These are phyloP conservation scores for Brachynemurus nebulosus DNA, from an alignment of 2,888 invertebrate species.

Conservation along the genomic window DNA sequence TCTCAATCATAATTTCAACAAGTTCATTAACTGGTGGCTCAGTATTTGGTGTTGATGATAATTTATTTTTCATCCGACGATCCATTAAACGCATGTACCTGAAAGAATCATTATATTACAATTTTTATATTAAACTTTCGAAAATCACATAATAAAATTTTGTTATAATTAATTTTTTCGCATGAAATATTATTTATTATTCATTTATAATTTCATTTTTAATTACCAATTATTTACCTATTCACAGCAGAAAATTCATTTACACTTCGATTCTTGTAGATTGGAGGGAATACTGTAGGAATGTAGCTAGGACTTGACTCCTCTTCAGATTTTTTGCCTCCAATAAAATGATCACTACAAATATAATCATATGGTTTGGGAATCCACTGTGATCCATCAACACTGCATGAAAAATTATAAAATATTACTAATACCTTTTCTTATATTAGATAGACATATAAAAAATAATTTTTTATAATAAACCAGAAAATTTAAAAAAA, in stretches of 20 bases:
- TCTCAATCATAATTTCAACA: slow-evolving; percentile 6
- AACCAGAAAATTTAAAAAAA: too few relatives aligned
- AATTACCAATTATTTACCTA: slow-evolving; percentile 11
- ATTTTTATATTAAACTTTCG: neutral
- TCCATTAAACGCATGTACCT: slow-evolving; percentile 10
- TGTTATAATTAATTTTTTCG: too few relatives aligned
- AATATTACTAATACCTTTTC: too few relatives aligned
- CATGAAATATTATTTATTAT: too few relatives aligned
- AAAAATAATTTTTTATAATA: too few relatives aligned
- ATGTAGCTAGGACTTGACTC: slow-evolving; percentile 13
- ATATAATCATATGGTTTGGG: slow-evolving; percentile 12
- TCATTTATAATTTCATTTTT: too few relatives aligned
- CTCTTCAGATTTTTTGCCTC: slow-evolving; percentile 13
- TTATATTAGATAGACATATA: too few relatives aligned
- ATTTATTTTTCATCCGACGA: slow-evolving; percentile 5
- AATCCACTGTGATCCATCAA: slow-evolving; percentile 11
- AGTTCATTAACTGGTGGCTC: neutral
- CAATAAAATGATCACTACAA: slow-evolving; percentile 13
- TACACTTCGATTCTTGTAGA: slow-evolving; percentile 8
- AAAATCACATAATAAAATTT: too few relatives aligned
- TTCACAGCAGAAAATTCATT: slow-evolving; percentile 7
- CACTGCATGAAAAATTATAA: slow-evolving; percentile 3
- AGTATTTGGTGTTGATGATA: slow-evolving; percentile 4
- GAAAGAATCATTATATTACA: slow-evolving; percentile 13
- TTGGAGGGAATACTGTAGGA: slow-evolving; percentile 14